Base-by-base conservation (phyloP, 2,888 invertebrate genomes). In the Callosobruchus maculatus region DNA sequence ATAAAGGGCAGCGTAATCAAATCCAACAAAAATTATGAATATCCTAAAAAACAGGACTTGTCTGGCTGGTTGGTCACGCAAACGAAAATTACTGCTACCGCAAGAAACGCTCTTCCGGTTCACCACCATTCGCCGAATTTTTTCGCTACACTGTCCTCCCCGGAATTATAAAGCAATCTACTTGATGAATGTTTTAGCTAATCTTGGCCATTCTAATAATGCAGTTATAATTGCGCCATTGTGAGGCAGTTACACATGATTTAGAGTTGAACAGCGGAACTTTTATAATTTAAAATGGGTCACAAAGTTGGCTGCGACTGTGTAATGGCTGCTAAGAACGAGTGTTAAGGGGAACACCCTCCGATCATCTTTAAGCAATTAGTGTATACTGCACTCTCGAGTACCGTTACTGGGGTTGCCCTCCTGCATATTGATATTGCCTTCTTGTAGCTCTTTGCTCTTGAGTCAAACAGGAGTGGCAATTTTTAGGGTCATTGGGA, bases 201-300 rank as follows among this genome's bases (percentile, higher is more conserved):
- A 79, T 81, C 80, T 78, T 80, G 76, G 77, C 75, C 74, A 75
- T 79, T 80, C 77, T 81, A 80, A 78, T 81, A 81, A 81, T 81
- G 79, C 77, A 78, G 74, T 80, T 81, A 79, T 80, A 80, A 81
- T 81, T 81, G 79, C 79, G 73, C 78, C 78, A 78, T 73, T 76
- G 77, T 76, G 77, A 71, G 76, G 77, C 75, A 78, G 78, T 80
- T 81, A 77, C 75, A 76, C 74, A 77, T 78, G 80, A 81, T 80
- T 81, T 78, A 81, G 71, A 72, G 73, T 72, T 74, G n/a, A 68
- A 74, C 71, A 75, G 71, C 74, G 77, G 73, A 78, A 80, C 71
- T 79, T 80, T 76, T 76, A 76, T 72, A 76, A 77, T 79, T 78
- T 77, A 78, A 80, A 78, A 77, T 78, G 75, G 73, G 77, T 75